Evolutionary conservation across 53 echinoderm and acorn worm genomes (phyloP), one percentile per base, ranked within the genome.

Genomic region (Luidia sarsii): DNA sequence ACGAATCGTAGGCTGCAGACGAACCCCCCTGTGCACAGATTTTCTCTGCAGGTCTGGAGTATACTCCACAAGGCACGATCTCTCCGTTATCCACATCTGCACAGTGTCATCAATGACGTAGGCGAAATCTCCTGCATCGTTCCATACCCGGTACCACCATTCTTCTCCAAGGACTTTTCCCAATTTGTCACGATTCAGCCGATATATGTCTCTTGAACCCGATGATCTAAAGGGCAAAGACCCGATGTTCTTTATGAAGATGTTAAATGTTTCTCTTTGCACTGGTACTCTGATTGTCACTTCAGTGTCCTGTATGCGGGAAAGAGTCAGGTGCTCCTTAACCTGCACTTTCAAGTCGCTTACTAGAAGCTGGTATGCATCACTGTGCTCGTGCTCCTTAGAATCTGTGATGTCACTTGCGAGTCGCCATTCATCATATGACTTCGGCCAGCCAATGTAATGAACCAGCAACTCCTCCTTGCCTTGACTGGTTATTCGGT

Each of bases 81-180:
- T 87, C 33, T 87, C 87, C 20, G 39, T 69, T 7, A 87, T 36
- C 80, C 80, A 83, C 31, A 91, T 39, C 52, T 87, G 84, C 6
- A 87, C 48, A 9, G 80, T 91, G 18, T 52, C 71, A 39, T 71
- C 43, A 25, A 22, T 36, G n/a, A 89, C 38, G 25, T 48, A 91
- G 4, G 72, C 79, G 65, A 74, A 83, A 46, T 91, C 91, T 39
- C 91, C 80, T 23, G 87, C 87, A 32, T 62, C 72, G 50, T 81
- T 91, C 0, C 71, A 45, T 13, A 91, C 39, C 1, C 84, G 62
- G 28, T 63, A 83, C 68, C 64, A 87, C 83, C 83, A 87, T 32
- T 63, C 65, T 21, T 52, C 13, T 29, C 83, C 88, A 22, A 75
- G 61, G 31, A 60, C 55, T 19, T 38, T 37, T 56, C 29, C 15